Evolutionary conservation across 1,140 invertebrate species (phyloP).

Genomic region (Orius insidiosus): DNA sequence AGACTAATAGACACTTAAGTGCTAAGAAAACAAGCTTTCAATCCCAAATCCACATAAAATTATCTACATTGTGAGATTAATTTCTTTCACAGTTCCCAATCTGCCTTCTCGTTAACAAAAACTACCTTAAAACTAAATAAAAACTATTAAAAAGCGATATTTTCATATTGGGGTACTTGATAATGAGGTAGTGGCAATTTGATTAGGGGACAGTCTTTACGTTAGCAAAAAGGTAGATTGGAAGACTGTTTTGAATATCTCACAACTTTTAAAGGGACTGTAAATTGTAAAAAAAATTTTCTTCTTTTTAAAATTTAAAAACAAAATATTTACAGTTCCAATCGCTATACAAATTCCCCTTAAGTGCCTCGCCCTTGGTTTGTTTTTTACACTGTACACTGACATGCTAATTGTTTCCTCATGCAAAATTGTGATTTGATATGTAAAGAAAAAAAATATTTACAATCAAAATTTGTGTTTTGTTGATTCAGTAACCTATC

Average conservation of each 20-base stretch:
- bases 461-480: not conserved
- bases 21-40: conserved; percentile 11
- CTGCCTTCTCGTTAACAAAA: conserved; percentile 23
- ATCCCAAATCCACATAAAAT: conserved; percentile 11
- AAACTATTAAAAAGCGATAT: no score
- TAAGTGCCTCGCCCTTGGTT: not conserved
- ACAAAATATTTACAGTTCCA: conserved; percentile 7
- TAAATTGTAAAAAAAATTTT: conserved; percentile 1
- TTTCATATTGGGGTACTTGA: no score
- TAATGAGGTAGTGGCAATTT: no score
- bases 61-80: conserved; percentile 26
- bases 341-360: conserved; percentile 3
- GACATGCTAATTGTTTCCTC: not conserved
- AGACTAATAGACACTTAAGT: conserved; percentile 8
- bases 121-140: conserved; percentile 1
- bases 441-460: not conserved
- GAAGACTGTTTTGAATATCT: conserved; percentile 24
- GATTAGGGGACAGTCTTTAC: not conserved
- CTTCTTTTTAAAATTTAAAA: no score
- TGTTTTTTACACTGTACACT: conserved; percentile 16
- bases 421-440: not conserved
- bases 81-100: conserved; percentile 34
- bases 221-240: conserved; percentile 35
- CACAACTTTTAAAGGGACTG: conserved; percentile 14
- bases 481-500: no score